Percentiles rank a stretch among this genome's conserved stretches.
Evolutionary conservation across 1,140 invertebrate genomes (phyloP).

Genomic region (Sarcophaga bullata): DNA sequence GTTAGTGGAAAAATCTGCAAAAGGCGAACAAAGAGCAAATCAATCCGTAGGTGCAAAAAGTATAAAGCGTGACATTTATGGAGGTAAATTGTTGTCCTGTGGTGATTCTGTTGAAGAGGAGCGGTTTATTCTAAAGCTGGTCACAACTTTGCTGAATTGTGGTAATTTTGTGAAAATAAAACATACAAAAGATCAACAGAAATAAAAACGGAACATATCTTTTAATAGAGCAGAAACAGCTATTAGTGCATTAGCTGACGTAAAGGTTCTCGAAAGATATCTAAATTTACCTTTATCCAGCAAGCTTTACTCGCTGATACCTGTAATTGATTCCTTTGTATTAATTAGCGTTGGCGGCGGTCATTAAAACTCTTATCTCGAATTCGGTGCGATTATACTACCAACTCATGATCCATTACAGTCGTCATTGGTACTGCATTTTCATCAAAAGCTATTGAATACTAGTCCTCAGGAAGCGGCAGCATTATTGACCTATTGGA

Average conservation of each 20-base stretch:
- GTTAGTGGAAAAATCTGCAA: constrained; percentile 46
- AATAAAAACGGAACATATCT: constrained; percentile 21
- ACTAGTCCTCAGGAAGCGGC: constrained; percentile 32
- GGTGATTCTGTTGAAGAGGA: constrained; percentile 47
- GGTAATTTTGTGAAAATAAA: too few species aligned
- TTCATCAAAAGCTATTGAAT: constrained; percentile 38
- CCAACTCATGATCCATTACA: constrained; percentile 41
- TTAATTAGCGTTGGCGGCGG: constrained; percentile 54
- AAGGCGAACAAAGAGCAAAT: constrained; percentile 52
- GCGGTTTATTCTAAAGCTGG: constrained; percentile 26
- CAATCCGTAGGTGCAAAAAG: constrained; percentile 8
- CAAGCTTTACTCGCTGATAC: constrained; percentile 35
- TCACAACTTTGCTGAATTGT: constrained; percentile 46
- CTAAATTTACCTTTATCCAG: constrained; percentile 17
- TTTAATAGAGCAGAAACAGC: constrained; percentile 10
- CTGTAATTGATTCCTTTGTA: constrained; percentile 48
- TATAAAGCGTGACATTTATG: constrained; percentile 56
- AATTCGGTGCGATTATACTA: constrained; percentile 37
- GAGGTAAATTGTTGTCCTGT: constrained; percentile 62
- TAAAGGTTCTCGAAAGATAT: background rate
- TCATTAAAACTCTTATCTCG: constrained; percentile 48
- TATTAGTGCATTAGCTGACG: constrained; percentile 8
- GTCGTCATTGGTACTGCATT: constrained; percentile 31
- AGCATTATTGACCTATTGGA: constrained; percentile 37
- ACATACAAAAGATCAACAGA: background rate